phyloP scores from a whole-genome alignment of 1,140 invertebrate species.

The Drosophila suzukii region DNA sequence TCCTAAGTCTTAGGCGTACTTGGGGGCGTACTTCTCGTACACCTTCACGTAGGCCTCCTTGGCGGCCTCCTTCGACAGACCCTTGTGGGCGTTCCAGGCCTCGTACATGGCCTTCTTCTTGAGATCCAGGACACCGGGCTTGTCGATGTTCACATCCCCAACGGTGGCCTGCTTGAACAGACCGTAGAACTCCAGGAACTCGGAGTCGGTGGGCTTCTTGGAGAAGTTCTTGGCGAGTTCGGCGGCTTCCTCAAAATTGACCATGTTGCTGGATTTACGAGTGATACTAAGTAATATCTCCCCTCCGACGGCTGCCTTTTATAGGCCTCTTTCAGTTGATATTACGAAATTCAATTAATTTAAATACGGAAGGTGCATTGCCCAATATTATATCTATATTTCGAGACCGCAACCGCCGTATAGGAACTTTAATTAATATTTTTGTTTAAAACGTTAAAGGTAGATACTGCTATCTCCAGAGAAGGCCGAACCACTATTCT shows the following conservation, averaged over 20 bases:
- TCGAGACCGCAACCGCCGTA: conserved; percentile 3
- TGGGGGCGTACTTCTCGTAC: conserved; percentile 87
- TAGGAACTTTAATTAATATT: conserved; percentile 50
- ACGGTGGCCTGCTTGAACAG: conserved; percentile 94
- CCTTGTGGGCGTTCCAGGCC: conserved; percentile 94
- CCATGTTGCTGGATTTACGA: conserved; percentile 47
- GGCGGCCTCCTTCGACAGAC: conserved; percentile 91
- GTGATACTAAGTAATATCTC: conserved; percentile 17
- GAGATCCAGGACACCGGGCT: conserved; percentile 95
- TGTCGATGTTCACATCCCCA: conserved; percentile 92
- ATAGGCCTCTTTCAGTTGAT: conserved; percentile 14
- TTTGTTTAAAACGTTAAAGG: conserved; percentile 14
- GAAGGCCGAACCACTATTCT: conserved; percentile 18
- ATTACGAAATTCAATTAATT: conserved; percentile 53
- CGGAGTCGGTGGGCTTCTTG: conserved; percentile 91
- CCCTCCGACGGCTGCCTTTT: conserved; percentile 18
- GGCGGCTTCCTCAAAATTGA: conserved; percentile 79
- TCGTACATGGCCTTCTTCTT: conserved; percentile 99
- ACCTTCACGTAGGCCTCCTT: conserved; percentile 93
- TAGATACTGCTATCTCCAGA: conserved; percentile 38
- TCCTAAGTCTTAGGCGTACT: conserved; percentile 55
- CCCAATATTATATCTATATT: conserved; percentile 13
- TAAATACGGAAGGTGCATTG: conserved; percentile 32
- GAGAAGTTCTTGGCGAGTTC: conserved; percentile 92
- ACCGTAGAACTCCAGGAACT: conserved; percentile 94